Base-by-base conservation (phyloP, 2,113 vertebrate species). In the Amblyopsis rosae region DNA sequence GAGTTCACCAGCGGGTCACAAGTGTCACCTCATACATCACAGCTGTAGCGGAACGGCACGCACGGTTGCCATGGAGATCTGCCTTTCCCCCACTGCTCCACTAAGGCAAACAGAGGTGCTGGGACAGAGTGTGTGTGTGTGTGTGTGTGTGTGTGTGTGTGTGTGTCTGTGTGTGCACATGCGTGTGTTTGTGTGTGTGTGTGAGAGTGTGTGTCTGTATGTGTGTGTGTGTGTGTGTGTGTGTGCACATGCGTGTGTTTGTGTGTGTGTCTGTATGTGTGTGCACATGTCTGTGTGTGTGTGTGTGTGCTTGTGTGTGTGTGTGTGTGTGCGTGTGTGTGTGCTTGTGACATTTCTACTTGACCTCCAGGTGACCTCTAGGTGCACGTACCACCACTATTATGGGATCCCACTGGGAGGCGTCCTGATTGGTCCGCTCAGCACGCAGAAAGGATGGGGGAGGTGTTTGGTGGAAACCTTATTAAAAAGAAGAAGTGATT, bases 11-110 rank as follows among this genome's bases (percentile, higher is more conserved):
- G 64, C 64, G 84, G 90, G 90, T 90, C 88, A 88, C 83, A 85
- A 84, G 85, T 89, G 90, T 89, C 88, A 89, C 84, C 87, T 82
- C 86, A 91, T 91, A 90, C 84, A 91, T 91, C 90, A 91, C 88
- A 83, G 87, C 83, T 88, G 86, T 87, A 85, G 88, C 85, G 81
- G 88, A 91, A 87, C 83, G 46, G 79, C 87, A 90, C 83, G 87
- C 86, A 87, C 19, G n/a, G 88, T 90, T 88, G 67, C 87, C 76
- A 87, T 88, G 79, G 88, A 48, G 79, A 90, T 86, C 84, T 0
- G 78, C 84, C 86, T 82, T 51, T 75, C 62, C 13, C 62, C 49
- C 19, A 10, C 35, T 41, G 65, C 81, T 78, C 75, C 80, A 75
- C 73, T 72, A 84, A 86, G 81, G 73, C 88, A 87, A 88, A 91